A percentile compares a stretch with the other conserved stretches of the same genome.
These are phyloP conservation scores for Drosophila miranda DNA, from an alignment of 1,140 invertebrate genomes.

Conservation along the genomic window DNA sequence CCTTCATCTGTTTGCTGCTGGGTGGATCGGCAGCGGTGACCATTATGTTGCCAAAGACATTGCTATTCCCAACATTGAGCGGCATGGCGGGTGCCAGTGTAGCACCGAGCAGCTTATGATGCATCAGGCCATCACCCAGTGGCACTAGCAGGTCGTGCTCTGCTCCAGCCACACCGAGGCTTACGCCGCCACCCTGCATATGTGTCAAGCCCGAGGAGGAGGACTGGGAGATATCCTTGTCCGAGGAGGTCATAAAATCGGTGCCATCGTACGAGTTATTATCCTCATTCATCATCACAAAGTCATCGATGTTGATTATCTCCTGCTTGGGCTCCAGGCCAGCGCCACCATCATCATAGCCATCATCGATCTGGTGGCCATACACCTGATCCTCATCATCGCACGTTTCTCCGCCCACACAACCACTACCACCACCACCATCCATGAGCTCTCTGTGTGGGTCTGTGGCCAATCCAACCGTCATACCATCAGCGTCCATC, in stretches of 20 bases:
- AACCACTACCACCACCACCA: slow-evolving; percentile 53
- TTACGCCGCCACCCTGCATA: slow-evolving; percentile 31
- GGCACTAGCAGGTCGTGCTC: slow-evolving; percentile 72
- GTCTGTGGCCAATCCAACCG: slow-evolving; percentile 45
- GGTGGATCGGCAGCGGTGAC: slow-evolving; percentile 30
- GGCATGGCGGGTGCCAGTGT: slow-evolving; percentile 49
- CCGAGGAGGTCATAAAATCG: slow-evolving; percentile 81
- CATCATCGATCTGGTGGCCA: slow-evolving; percentile 71
- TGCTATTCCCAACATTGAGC: slow-evolving; percentile 54
- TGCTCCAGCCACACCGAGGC: slow-evolving; percentile 25
- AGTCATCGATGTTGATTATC: slow-evolving; percentile 81
- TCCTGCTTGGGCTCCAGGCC: slow-evolving; percentile 74
- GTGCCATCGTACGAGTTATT: slow-evolving; percentile 82
- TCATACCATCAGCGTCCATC: slow-evolving; percentile 64
- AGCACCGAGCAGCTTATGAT: slow-evolving; percentile 68
- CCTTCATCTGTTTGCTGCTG: slow-evolving; percentile 60
- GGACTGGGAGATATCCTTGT: slow-evolving; percentile 74
- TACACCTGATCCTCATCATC: slow-evolving; percentile 68
- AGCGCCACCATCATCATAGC: slow-evolving; percentile 66
- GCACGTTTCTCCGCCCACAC: slow-evolving; percentile 65
- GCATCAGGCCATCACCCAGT: slow-evolving; percentile 58
- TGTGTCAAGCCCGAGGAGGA: slow-evolving; percentile 67
- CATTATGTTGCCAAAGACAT: slow-evolving; percentile 83
- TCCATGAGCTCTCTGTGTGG: slow-evolving; percentile 22
- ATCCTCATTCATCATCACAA: slow-evolving; percentile 80